These are phyloP conservation scores for Engystomops pustulosus DNA, from an alignment of 2,113 vertebrate species.

Conservation along the genomic window DNA sequence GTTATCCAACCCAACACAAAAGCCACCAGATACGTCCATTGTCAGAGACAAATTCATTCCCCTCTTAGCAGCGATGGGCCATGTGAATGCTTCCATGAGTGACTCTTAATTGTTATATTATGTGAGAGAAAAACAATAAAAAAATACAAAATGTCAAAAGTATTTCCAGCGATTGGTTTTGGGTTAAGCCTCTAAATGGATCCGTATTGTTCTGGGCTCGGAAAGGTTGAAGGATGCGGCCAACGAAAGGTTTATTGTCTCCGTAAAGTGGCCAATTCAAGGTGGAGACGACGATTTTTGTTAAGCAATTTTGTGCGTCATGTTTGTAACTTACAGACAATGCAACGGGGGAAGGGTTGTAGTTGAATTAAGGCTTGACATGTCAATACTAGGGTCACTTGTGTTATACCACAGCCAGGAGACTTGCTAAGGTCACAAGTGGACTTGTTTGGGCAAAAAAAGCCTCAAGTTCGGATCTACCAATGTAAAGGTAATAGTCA, in stretches of 20 bases:
- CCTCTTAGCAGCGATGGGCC: conserved; percentile 48
- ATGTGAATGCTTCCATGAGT: conserved; percentile 56
- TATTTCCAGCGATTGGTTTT: conserved; percentile 1
- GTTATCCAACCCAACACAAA: conserved; percentile 39
- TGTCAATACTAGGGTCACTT: background rate
- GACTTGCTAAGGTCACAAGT: too few species aligned
- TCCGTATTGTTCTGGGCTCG: conserved; percentile 1
- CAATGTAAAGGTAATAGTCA: too few species aligned
- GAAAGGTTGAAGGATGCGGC: background rate
- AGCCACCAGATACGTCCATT: background rate
- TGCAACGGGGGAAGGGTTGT: background rate
- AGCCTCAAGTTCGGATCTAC: too few species aligned
- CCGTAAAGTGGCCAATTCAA: background rate
- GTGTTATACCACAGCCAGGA: background rate
- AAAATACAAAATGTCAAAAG: background rate
- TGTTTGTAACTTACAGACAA: background rate
- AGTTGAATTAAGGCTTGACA: background rate
- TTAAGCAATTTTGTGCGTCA: background rate
- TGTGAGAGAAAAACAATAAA: conserved; percentile 54
- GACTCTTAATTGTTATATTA: conserved; percentile 47
- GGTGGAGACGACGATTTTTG: background rate
- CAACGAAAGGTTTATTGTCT: background rate
- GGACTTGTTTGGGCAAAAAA: too few species aligned
- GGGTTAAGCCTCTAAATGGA: background rate
- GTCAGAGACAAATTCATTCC: background rate